phyloP scores from a whole-genome alignment of 2,113 vertebrate species.

The Cephalopholis sonnerati region DNA sequence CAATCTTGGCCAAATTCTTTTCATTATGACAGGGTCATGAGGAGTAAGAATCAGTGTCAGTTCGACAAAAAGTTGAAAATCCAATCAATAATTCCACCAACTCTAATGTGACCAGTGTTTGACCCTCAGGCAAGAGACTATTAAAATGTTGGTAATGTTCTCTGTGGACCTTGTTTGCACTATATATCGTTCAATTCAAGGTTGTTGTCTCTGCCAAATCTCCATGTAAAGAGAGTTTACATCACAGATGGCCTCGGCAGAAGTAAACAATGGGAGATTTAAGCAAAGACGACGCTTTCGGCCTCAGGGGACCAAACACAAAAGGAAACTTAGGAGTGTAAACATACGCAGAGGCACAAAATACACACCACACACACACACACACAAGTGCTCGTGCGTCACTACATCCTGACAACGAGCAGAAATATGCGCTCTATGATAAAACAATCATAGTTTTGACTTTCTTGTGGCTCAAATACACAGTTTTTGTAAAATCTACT shows the following conservation, averaged over 20 bases:
- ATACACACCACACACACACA: constrained; percentile 15
- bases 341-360: constrained; percentile 23
- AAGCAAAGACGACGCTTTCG: constrained; percentile 37
- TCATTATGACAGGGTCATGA: constrained; percentile 1
- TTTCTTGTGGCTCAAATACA: constrained; percentile 20
- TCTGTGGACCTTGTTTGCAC: neutral
- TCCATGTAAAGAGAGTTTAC: constrained; percentile 25
- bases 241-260: constrained; percentile 62
- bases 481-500: constrained; percentile 21
- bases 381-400: neutral
- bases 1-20: neutral
- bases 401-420: neutral
- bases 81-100: constrained; percentile 22
- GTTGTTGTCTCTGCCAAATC: constrained; percentile 7
- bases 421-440: neutral
- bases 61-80: constrained; percentile 14
- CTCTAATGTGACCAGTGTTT: constrained; percentile 2
- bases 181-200: neutral
- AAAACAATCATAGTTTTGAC: neutral
- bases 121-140: constrained; percentile 29
- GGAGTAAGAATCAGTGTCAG: constrained; percentile 22
- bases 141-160: constrained; percentile 19
- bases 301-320: constrained; percentile 55
- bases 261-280: constrained; percentile 56
- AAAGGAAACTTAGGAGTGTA: constrained; percentile 25